phyloP scores from a whole-genome alignment of 2,797 vertebrate species.

The Carduelis carduelis region DNA sequence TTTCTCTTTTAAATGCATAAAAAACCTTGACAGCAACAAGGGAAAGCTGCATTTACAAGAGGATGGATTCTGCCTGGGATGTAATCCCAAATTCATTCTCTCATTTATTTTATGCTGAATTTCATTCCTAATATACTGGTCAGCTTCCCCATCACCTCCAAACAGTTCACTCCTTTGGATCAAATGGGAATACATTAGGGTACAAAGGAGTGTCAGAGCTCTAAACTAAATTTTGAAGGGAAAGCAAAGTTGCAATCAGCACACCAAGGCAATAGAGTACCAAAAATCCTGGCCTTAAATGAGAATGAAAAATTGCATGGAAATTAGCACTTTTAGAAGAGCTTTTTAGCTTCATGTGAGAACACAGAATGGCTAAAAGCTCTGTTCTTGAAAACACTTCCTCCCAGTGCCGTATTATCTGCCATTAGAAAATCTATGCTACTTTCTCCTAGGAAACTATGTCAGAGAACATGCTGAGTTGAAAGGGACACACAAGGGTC shows the following conservation, averaged over 20 bases:
- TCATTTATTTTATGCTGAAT: background rate
- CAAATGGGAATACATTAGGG: background rate
- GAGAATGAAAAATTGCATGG: background rate
- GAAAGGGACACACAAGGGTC: background rate
- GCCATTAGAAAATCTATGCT: background rate
- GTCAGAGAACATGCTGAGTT: background rate
- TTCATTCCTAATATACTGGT: background rate
- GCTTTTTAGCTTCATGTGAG: background rate
- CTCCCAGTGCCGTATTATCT: background rate
- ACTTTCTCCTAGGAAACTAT: background rate
- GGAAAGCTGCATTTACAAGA: background rate
- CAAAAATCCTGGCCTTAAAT: background rate
- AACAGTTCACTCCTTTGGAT: background rate
- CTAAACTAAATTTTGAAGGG: background rate
- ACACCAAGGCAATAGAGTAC: background rate
- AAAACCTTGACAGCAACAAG: background rate
- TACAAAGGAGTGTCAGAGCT: background rate
- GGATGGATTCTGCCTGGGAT: background rate
- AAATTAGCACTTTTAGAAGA: background rate
- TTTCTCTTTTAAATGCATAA: background rate
- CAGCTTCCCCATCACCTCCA: background rate
- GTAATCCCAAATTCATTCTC: background rate
- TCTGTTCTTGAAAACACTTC: background rate
- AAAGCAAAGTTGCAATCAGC: background rate
- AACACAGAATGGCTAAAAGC: background rate